Evolutionary conservation across 2,113 vertebrate species (phyloP).

Genomic region (Copsychus sechellarum): DNA sequence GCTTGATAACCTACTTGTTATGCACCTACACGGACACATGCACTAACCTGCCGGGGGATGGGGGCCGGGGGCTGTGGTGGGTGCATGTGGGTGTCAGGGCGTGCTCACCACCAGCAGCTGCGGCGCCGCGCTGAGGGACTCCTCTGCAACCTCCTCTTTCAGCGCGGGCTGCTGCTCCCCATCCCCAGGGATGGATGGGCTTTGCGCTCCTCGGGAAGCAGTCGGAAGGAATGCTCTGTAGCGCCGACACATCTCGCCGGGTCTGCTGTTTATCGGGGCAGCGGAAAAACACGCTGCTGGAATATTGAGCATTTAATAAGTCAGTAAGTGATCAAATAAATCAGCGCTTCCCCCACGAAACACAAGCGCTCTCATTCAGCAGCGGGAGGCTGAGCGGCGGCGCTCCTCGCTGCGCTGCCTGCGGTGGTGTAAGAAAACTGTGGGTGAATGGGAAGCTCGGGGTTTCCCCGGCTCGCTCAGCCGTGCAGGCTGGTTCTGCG

Average conservation of each 20-base stretch:
- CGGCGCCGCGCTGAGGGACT: not conserved
- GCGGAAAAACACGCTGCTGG: not conserved
- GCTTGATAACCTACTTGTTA: not conserved
- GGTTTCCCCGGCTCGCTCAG: not conserved
- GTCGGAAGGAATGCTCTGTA: not conserved
- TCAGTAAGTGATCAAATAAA: not conserved
- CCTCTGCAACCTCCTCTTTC: not conserved
- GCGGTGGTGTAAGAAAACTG: not conserved
- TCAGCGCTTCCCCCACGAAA: not conserved
- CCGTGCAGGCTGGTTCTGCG: not conserved
- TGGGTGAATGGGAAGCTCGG: not conserved
- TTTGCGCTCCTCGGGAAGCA: not conserved
- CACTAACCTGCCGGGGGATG: not conserved
- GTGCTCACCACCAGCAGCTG: not conserved
- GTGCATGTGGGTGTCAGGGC: not conserved
- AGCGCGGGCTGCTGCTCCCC: not conserved
- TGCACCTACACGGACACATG: not conserved
- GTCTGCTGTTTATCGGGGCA: not conserved
- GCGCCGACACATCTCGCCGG: not conserved
- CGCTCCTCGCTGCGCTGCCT: not conserved
- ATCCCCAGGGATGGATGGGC: not conserved
- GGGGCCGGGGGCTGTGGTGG: accelerated
- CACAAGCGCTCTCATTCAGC: not conserved
- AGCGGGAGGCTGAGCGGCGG: not conserved
- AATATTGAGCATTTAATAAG: not conserved